These are phyloP conservation scores for Ibidorhyncha struthersii DNA, from an alignment of 2,113 vertebrate genomes.

Conservation along the genomic window DNA sequence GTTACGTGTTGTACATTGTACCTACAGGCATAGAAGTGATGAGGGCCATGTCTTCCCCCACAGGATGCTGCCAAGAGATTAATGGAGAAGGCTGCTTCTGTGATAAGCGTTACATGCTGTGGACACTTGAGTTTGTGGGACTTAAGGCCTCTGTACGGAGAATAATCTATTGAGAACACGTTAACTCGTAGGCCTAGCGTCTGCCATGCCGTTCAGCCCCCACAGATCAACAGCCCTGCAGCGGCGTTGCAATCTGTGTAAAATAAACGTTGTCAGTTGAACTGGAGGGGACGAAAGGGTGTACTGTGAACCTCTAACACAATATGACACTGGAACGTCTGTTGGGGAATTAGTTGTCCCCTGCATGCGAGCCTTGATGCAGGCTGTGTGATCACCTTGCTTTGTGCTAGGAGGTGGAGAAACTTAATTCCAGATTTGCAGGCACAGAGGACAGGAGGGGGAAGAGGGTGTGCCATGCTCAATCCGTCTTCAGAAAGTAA, in stretches of 20 bases:
- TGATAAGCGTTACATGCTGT: not conserved
- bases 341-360: not conserved
- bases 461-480: not conserved
- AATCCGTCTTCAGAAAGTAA: fast-evolving
- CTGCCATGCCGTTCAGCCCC: not conserved
- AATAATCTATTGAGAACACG: not conserved
- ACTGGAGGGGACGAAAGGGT: not conserved
- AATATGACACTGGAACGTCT: not conserved
- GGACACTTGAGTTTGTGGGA: not conserved
- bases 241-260: not conserved
- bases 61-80: not conserved
- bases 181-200: not conserved
- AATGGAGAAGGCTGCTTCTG: not conserved
- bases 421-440: not conserved
- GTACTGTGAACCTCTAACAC: not conserved
- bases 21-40: not conserved
- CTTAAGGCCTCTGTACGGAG: not conserved
- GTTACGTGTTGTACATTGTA: not conserved
- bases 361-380: not conserved
- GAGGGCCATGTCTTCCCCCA: not conserved
- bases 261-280: not conserved
- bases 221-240: conserved; percentile 17
- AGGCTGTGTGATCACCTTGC: not conserved
- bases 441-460: not conserved
- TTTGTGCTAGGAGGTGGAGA: not conserved